These are phyloP conservation scores for Miniopterus natalensis DNA, from an alignment of 2,113 vertebrate genomes.

Conservation along the genomic window DNA sequence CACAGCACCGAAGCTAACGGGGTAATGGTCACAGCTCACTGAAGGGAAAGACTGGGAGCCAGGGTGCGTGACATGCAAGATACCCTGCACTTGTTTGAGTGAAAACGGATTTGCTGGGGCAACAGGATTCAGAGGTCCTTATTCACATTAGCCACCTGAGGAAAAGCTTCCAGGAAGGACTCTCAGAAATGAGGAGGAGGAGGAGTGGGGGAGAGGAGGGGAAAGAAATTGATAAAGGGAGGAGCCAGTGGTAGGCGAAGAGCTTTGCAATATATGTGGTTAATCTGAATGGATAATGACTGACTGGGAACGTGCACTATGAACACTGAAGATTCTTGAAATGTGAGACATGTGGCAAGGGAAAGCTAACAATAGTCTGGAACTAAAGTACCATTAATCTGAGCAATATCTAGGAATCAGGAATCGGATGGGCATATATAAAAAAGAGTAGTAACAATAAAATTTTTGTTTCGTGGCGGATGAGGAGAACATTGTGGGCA, in stretches of 20 bases:
- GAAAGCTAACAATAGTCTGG: background rate
- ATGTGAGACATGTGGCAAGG: background rate
- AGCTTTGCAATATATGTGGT: background rate
- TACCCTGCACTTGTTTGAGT: background rate
- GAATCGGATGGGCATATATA: background rate
- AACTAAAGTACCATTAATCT: background rate
- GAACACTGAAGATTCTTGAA: background rate
- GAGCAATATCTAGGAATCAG: background rate
- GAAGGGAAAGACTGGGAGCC: background rate
- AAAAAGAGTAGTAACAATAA: background rate
- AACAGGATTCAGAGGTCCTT: background rate
- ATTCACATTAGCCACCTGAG: background rate
- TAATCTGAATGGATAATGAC: slow-evolving; percentile 18
- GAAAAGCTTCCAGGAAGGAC: background rate
- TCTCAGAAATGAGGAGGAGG: background rate
- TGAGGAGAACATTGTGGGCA: background rate
- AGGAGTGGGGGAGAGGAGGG: too few species aligned
- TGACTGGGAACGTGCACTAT: background rate
- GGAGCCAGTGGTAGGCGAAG: background rate
- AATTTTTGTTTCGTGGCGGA: background rate
- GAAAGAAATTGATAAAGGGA: background rate
- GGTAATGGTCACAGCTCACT: background rate
- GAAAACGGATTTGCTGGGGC: background rate
- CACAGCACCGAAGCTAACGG: background rate
- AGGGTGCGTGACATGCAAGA: background rate